A percentile compares a stretch with the other conserved stretches of the same genome.
Evolutionary conservation across 2,888 invertebrate genomes (phyloP).

Genomic region (Protophormia terraenovae): DNA sequence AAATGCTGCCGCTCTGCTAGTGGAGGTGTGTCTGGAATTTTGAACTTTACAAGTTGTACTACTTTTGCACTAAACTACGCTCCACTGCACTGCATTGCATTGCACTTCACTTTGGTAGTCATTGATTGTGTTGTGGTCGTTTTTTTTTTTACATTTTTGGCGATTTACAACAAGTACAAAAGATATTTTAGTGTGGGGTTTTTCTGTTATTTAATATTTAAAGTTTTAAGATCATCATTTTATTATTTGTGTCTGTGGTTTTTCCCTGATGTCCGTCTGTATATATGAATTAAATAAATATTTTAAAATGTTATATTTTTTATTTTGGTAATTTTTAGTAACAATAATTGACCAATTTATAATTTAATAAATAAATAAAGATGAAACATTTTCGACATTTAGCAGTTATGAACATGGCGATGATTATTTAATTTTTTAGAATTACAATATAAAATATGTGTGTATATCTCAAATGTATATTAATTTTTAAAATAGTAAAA

Average conservation of each 20-base stretch:
- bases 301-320: constrained; percentile 61
- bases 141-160: constrained; percentile 29
- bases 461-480: not conserved
- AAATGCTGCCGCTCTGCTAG: constrained; percentile 62
- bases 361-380: constrained; percentile 46
- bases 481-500: not conserved
- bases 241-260: constrained; percentile 34
- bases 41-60: constrained; percentile 65
- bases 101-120: constrained; percentile 41
- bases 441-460: not conserved
- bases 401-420: not conserved
- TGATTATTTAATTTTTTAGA: not conserved
- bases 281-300: not conserved
- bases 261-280: not conserved
- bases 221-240: constrained; percentile 56
- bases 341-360: constrained; percentile 65
- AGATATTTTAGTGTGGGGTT: constrained; percentile 3
- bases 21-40: constrained; percentile 69
- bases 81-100: constrained; percentile 20
- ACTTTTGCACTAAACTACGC: constrained; percentile 35
- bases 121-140: constrained; percentile 36
- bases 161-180: constrained; percentile 5
- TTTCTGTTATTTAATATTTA: constrained; percentile 19
- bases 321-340: constrained; percentile 22
- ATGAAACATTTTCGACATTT: constrained; percentile 52